Base-by-base conservation (phyloP, 1,140 invertebrate genomes). In the Galendromus occidentalis region DNA sequence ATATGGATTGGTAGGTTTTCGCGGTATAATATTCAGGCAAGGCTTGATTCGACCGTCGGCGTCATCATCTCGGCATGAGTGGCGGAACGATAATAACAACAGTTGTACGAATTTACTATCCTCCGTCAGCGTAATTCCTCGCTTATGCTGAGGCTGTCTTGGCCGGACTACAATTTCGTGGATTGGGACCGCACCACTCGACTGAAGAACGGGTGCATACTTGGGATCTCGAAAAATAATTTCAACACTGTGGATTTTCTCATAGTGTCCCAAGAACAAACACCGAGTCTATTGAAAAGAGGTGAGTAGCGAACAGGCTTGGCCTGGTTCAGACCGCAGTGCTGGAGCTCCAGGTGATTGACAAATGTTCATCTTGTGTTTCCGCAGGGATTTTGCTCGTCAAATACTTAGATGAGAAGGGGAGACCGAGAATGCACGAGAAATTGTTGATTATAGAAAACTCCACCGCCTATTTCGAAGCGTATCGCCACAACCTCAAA, bases 401-500 rank as follows among this genome's bases (percentile, higher is more conserved):
- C 25, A 14, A 59, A 9, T 59, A 20, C 25, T 59, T 59, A 4
- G 5, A 17, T 9, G 20, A 22, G 33, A 33, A 18, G 17, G 14
- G 25, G 51, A 29, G 20, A 39, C 51, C 51, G n/a, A 59, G n/a
- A 14, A 4, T 9, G 20, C 17, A 22, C 20, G 14, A 29, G 14
- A 59, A 17, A 39, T 39, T 4, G 33, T 9, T 39, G 1, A 25
- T 59, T 22, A 59, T 59, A 29, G 51, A 59, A 25, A 59, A 33
- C 51, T 14, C 51, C 17, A 59, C 17, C 51, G 51, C 51, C 4
- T 59, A 59, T 25, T 59, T 59, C 22, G 51, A 59, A 22, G 51
- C 51, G 1, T 59, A 59, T 25, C 51, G 51, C 14, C 51, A 59
- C 22, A 59, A 59, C 51, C 51, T 59, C 33, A 14, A 59, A 59